These are phyloP conservation scores for Crepidodera aurea DNA, from an alignment of 2,888 invertebrate genomes.

Conservation along the genomic window DNA sequence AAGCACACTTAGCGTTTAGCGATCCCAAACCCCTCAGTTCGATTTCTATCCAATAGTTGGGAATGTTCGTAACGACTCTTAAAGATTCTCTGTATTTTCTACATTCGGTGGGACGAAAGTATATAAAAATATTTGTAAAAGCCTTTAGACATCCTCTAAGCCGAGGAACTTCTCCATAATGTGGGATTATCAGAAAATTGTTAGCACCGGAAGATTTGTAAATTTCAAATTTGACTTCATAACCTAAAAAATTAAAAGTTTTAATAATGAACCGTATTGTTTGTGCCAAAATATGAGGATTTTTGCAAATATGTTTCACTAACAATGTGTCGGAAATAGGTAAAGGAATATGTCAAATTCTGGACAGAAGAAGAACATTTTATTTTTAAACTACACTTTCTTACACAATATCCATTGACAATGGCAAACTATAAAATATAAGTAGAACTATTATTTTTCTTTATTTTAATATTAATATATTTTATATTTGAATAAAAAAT, in stretches of 20 bases:
- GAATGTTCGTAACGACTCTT: conserved; percentile 48
- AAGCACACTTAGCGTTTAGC: conserved; percentile 49
- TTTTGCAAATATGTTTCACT: too few species aligned
- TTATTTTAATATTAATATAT: too few species aligned
- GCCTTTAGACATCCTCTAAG: conserved; percentile 45
- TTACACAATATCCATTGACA: too few species aligned
- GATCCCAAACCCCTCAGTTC: conserved; percentile 46
- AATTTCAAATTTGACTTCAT: conserved; percentile 43
- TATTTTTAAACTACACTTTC: too few species aligned
- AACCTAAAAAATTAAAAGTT: conserved; percentile 45
- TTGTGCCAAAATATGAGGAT: too few species aligned
- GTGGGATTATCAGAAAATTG: conserved; percentile 43
- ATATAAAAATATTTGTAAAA: conserved; percentile 46
- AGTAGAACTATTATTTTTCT: too few species aligned
- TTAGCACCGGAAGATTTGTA: conserved; percentile 41
- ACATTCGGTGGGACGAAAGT: conserved; percentile 50
- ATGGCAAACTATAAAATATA: too few species aligned
- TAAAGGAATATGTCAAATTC: too few species aligned
- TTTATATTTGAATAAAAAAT: too few species aligned
- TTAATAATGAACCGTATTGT: too few species aligned
- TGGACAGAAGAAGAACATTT: too few species aligned
- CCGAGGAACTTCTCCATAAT: conserved; percentile 44
- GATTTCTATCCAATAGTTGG: conserved; percentile 49
- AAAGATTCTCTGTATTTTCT: conserved; percentile 46
- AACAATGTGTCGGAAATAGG: too few species aligned